Base-by-base conservation (phyloP, 2,113 vertebrate species). In the Myotis brandtii region DNA sequence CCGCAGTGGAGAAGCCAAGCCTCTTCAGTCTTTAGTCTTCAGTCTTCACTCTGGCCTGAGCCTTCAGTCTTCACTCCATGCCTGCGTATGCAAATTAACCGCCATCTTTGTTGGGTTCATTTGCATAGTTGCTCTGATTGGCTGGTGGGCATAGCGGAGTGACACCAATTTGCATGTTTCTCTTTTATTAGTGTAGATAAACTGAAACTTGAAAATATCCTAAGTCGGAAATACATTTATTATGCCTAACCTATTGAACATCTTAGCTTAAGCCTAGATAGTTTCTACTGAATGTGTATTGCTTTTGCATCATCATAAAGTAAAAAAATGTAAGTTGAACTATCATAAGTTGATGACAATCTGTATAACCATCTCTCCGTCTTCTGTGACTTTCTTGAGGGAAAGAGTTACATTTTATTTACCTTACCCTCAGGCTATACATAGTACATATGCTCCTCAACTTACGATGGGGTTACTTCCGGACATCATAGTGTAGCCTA, bases 371-470 rank as follows among this genome's bases (percentile, higher is more conserved):
- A 20, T 81, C 54, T 91, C 27, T 67, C 3, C 62, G 14, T 73
- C 67, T 52, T 88, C 56, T 46, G 21, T 91, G 43, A 91, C 6
- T 91, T 88, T 85, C 56, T 54, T 88, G 40, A 93, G 88, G 32
- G 46, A 30, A 80, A 59, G n/a, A 90, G 43, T 95, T 93, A 52
- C 6, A 76, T 82, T 92, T 89, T 86, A 77, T 91, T 87, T 93
- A 89, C 11, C 11, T 52, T 73, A 66, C 37, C 9, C 48, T 84
- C 25, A 69, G 64, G 18, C 40, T 56, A 3, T 70, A 18, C 27
- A 23, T 75, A 75, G 21, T 80, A 84, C 32, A 54, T 34, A 34
- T 13, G 23, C 14, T 40, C 25, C 54, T 81, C 2, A 9, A 62
- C 8, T 81, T 81, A 81, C 1, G 8, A 40, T 59, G 34, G 52